A percentile compares a stretch with the other conserved stretches of the same genome.
These are phyloP conservation scores for Rhopalosiphum maidis DNA, from an alignment of 1,140 invertebrate genomes.

Conservation along the genomic window DNA sequence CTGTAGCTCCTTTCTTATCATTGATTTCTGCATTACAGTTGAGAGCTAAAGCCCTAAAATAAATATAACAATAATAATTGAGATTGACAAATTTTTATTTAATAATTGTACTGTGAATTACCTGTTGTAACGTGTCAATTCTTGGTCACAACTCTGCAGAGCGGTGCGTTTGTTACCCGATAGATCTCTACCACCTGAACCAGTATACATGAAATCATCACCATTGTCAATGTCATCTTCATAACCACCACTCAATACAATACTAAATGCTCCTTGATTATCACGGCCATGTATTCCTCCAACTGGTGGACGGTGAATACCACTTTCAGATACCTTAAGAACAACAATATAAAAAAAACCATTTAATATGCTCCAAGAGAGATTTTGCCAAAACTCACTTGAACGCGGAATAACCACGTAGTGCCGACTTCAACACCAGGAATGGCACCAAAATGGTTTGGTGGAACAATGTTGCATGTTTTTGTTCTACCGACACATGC, in stretches of 20 bases:
- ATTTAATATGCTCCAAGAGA: background rate
- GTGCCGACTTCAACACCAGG: conserved; percentile 87
- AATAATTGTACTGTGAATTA: conserved; percentile 60
- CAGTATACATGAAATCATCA: conserved; percentile 83
- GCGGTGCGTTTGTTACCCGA: conserved; percentile 84
- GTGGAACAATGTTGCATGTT: conserved; percentile 73
- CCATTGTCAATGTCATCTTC: conserved; percentile 88
- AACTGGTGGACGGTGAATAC: conserved; percentile 82
- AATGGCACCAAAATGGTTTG: conserved; percentile 81
- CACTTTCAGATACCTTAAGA: conserved; percentile 77
- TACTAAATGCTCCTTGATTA: conserved; percentile 80
- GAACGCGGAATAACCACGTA: conserved; percentile 81
- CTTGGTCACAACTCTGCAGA: conserved; percentile 82
- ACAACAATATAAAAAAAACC: background rate
- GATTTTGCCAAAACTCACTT: conserved; percentile 71
- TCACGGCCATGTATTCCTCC: conserved; percentile 85
- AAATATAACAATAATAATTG: conserved; percentile 58
- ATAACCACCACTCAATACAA: conserved; percentile 85
- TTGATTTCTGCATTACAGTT: conserved; percentile 77
- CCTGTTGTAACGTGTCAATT: conserved; percentile 79
- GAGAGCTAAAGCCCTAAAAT: conserved; percentile 75
- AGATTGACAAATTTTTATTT: too few relatives aligned
- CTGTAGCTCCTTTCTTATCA: conserved; percentile 72
- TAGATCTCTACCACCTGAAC: conserved; percentile 81
- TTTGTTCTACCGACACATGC: conserved; percentile 79